Evolutionary conservation across 2,113 vertebrate genomes (phyloP), one percentile per base, ranked within the genome.

Genomic region (Todiramphus chloris): DNA sequence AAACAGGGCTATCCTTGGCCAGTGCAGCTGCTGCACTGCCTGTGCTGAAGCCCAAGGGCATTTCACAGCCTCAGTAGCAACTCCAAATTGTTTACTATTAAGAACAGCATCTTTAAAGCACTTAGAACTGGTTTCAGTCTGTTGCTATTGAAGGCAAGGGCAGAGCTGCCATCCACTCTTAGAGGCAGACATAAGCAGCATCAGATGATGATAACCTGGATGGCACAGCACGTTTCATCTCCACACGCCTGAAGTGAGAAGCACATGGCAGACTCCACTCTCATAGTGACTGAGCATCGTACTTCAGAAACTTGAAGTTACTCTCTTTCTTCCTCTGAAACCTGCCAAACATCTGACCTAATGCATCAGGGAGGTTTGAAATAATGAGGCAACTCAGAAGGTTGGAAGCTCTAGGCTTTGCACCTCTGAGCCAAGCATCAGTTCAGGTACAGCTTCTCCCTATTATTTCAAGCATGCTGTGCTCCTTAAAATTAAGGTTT

Each of bases 281-380:
- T 43, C 27, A 1, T 0, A 31, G 58, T 1, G 12, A 41, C 79
- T 1, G 5, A 39, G 16, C 53, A 64, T 19, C 10, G 3, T 3
- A 11, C 12, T 60, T 69, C 56, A 59, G 62, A n/a, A 70, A 16
- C 19, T 37, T 56, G 10, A 51, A 79, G 12, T 33, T 66, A 33
- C 31, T 73, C 16, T 11, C 59, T 79, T 59, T 62, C 46, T 70
- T 94, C 60, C 41, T 83, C 67, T 72, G 58, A 88, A 82, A 72
- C 43, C n/a, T 67, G 56, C 13, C 53, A 76, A 70, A 73, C 33
- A 17, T 44, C 63, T 86, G 51, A 50, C 39, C 51, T 55, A 30
- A 53, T 2, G 3, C 35, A 59, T 43, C 19, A 11, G 21, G 41
- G 18, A 76, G n/a, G n/a, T 94, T 53, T 67, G 59, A 93, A 93